Evolutionary conservation across 2,113 vertebrate species (phyloP).

Genomic region (Heterocephalus glaber): DNA sequence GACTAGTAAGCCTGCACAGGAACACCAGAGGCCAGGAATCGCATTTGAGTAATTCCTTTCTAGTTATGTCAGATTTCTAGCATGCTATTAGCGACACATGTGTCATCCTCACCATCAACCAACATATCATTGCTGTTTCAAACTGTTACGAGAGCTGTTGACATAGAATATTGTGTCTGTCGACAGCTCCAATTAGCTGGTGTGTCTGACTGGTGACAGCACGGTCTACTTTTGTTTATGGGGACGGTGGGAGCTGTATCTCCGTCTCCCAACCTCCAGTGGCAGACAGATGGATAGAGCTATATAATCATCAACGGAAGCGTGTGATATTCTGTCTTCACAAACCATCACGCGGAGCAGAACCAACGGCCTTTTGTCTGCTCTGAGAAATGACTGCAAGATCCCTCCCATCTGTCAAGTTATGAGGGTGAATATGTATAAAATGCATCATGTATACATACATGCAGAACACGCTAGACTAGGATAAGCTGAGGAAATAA

Average conservation of each 20-base stretch:
- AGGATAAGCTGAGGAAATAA: background rate
- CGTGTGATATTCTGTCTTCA: slow-evolving; percentile 88
- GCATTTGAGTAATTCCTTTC: slow-evolving; percentile 88
- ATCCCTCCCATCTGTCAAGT: slow-evolving; percentile 89
- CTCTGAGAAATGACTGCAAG: slow-evolving; percentile 85
- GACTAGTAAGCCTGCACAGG: slow-evolving; percentile 74
- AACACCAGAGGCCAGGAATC: slow-evolving; percentile 81
- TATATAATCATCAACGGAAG: slow-evolving; percentile 90
- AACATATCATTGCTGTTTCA: slow-evolving; percentile 92
- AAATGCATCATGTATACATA: slow-evolving; percentile 79
- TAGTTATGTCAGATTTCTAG: slow-evolving; percentile 89
- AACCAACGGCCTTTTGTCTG: slow-evolving; percentile 89
- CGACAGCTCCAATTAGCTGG: slow-evolving; percentile 92
- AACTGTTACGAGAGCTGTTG: slow-evolving; percentile 90
- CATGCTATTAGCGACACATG: slow-evolving; percentile 88
- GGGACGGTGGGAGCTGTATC: slow-evolving; percentile 88
- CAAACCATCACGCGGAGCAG: slow-evolving; percentile 86
- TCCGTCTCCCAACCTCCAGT: slow-evolving; percentile 87
- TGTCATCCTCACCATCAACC: slow-evolving; percentile 90
- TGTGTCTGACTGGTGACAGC: slow-evolving; percentile 90
- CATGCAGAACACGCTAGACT: background rate
- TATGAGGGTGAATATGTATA: slow-evolving; percentile 85
- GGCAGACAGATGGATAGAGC: slow-evolving; percentile 90
- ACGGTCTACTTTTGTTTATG: slow-evolving; percentile 90
- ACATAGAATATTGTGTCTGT: slow-evolving; percentile 91